Conservation (phyloP, 1,140 invertebrate genomes). For the Dinoponera quadriceps region DNA sequence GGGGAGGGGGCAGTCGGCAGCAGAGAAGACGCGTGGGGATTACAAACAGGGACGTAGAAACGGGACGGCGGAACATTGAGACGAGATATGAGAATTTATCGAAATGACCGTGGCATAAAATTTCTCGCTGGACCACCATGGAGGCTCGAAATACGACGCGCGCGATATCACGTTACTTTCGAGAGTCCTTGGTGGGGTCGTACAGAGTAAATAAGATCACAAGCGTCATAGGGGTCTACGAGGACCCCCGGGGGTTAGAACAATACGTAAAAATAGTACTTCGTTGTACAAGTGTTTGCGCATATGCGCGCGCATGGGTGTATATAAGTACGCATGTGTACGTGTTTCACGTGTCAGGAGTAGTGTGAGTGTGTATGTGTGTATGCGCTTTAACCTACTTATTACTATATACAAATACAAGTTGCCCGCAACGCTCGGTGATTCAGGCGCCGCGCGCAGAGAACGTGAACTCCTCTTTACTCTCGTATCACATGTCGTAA, state of each 20-base stretch:
- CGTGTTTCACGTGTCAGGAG: slow-evolving; percentile 31
- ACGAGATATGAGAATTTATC: background rate
- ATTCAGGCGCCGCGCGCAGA: slow-evolving; percentile 48
- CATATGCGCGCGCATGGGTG: background rate
- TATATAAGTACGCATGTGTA: background rate
- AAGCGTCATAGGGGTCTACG: slow-evolving; percentile 81
- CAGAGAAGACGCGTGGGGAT: slow-evolving; percentile 46
- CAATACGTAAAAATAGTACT: slow-evolving; percentile 76
- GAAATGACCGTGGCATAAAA: slow-evolving; percentile 82
- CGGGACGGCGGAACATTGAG: background rate
- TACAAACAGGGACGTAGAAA: slow-evolving; percentile 34
- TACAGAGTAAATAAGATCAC: slow-evolving; percentile 85
- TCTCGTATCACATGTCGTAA: slow-evolving; percentile 78
- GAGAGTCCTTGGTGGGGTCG: slow-evolving; percentile 78
- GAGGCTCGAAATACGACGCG: slow-evolving; percentile 75
- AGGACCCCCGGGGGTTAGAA: slow-evolving; percentile 79
- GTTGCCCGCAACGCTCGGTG: slow-evolving; percentile 55
- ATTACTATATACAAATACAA: slow-evolving; percentile 68
- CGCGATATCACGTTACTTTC: slow-evolving; percentile 55
- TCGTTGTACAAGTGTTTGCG: slow-evolving; percentile 67
- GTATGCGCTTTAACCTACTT: slow-evolving; percentile 62
- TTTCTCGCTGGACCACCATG: slow-evolving; percentile 77
- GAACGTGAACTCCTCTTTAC: slow-evolving; percentile 67
- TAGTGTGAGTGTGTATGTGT: slow-evolving; percentile 4
- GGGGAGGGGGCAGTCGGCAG: slow-evolving; percentile 50